Conservation (phyloP, 1,140 invertebrate genomes). For the Atopsyche davidsoni region DNA sequence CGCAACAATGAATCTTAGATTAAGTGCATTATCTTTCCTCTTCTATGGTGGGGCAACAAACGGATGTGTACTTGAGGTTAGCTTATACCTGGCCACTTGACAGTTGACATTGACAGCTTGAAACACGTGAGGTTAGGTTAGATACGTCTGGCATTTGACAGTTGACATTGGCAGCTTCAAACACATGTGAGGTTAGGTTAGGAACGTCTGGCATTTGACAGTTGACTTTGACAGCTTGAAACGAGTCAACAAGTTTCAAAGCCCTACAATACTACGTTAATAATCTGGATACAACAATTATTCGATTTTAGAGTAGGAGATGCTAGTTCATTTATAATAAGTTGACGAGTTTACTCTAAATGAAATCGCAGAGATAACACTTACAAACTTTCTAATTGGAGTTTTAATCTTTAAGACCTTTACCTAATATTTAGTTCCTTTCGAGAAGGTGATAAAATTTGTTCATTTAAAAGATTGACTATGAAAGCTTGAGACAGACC, state of each 20-base stretch:
- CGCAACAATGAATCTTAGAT: no score
- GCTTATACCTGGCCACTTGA: no score
- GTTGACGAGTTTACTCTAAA: conserved; percentile 20
- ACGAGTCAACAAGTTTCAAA: conserved; percentile 15
- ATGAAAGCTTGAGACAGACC: conserved; percentile 1
- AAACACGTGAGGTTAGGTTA: no score
- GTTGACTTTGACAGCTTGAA: no score
- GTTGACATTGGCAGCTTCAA: no score
- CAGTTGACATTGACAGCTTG: no score
- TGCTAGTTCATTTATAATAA: conserved; percentile 16
- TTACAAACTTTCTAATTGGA: conserved; percentile 23
- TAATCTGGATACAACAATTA: conserved; percentile 21
- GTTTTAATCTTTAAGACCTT: conserved; percentile 20
- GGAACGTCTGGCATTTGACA: no score
- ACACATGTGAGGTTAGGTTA: no score
- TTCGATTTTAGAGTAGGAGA: conserved; percentile 21
- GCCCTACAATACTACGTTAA: conserved; percentile 16
- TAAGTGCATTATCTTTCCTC: no score
- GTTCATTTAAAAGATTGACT: conserved; percentile 5
- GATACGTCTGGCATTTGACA: no score
- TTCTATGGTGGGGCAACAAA: no score
- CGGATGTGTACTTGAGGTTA: no score
- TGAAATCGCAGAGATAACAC: conserved; percentile 22
- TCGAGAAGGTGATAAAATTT: conserved; percentile 9
- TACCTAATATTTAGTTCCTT: conserved; percentile 12